Evolutionary conservation across 1,140 invertebrate genomes (phyloP).

Genomic region (Cydia fagiglandana): DNA sequence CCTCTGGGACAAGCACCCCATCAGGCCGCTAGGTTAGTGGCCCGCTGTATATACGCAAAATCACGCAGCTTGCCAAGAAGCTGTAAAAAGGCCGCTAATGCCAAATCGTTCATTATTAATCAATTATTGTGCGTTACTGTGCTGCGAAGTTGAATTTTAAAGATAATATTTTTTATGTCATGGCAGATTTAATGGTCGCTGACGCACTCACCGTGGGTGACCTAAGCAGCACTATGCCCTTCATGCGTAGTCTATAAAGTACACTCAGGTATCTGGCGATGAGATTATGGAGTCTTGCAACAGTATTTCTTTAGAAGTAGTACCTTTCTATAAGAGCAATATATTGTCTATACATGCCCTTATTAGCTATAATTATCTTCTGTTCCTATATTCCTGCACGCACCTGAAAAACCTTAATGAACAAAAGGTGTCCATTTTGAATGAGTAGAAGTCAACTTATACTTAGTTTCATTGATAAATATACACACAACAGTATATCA

Average conservation of each 20-base stretch:
- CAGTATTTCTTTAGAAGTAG: neutral
- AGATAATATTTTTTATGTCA: conserved; percentile 49
- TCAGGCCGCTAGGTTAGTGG: conserved; percentile 88
- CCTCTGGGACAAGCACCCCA: conserved; percentile 92
- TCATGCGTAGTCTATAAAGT: conserved; percentile 75
- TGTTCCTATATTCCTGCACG: neutral
- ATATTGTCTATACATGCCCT: conserved; percentile 3
- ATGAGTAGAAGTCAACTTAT: neutral
- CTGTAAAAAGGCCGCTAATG: conserved; percentile 59
- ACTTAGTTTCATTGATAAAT: neutral
- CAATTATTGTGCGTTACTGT: conserved; percentile 11
- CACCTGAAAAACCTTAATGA: neutral
- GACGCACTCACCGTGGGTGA: conserved; percentile 73
- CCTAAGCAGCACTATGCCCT: conserved; percentile 76
- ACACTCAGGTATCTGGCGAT: conserved; percentile 52
- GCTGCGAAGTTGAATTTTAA: conserved; percentile 11
- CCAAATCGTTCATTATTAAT: conserved; percentile 15
- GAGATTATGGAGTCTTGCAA: conserved; percentile 29
- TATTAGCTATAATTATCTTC: neutral
- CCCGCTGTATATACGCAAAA: conserved; percentile 60
- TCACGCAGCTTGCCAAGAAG: conserved; percentile 50
- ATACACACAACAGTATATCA: neutral
- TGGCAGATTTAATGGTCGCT: conserved; percentile 74
- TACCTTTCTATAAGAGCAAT: conserved; percentile 12
- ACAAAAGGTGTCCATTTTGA: neutral